Evolutionary conservation across 2,113 vertebrate species (phyloP), one percentile per base, ranked within the genome.

Genomic region (Nycticorax nycticorax): DNA sequence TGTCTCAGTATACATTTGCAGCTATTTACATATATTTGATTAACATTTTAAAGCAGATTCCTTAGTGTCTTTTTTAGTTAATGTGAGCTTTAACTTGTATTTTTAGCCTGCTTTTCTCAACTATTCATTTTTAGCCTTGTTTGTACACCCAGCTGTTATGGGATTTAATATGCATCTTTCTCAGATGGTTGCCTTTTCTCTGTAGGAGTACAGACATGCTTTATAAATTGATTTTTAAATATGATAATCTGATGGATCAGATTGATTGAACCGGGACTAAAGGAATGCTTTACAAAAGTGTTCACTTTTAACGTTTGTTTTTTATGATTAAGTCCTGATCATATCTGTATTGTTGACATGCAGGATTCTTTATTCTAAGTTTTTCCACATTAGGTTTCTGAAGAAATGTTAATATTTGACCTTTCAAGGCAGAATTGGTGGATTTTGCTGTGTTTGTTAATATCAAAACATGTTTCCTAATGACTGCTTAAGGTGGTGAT

Each of bases 21-120:
- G 95, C 69, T 97, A 96, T 98, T 98, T 98, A 97, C 97, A 95
- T 96, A 83, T 10, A 53, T 97, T 97, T 96, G 93, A 95, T 96
- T 98, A 96, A 96, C 95, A 93, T 97, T 96, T 96, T 87, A 95
- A 98, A 97, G 94, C 97, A 96, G 96, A 96, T 95, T 96, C 92
- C 86, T 96, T 74, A 39, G 95, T 93, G 92, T 94, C 97, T 93
- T 96, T 95, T 97, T 97, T 93, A 83, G 96, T 73, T 96, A 95
- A 93, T 94, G 66, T 71, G 92, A 94, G 92, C 41, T 96, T 97
- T 98, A 95, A 97, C 96, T 97, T 97, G 89, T 92, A 97, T 92
- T 93, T 95, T 93, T 97, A 93, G 69, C 13, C 95, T 93, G 96
- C 96, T 97, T 96, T 96, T 95, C 87, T 93, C 85, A 92, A 87